Evolutionary conservation across 2,797 vertebrate species (phyloP).

Genomic region (Bradypodion pumilum): DNA sequence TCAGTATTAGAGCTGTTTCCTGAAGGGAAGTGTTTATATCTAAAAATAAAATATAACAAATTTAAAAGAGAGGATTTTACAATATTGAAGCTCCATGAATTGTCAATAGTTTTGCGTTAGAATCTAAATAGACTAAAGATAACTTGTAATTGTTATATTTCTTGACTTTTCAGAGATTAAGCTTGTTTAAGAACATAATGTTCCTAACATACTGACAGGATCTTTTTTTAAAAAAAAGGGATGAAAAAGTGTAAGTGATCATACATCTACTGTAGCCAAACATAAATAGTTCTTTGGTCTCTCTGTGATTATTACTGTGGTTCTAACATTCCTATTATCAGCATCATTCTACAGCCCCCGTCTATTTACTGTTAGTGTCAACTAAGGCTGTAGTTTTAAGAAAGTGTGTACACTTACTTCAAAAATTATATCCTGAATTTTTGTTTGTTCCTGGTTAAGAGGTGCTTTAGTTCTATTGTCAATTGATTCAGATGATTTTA

Average conservation of each 20-base stretch:
- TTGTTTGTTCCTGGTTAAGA: too few species aligned
- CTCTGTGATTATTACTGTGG: conserved; percentile 19
- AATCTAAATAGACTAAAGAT: conserved; percentile 57
- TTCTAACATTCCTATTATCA: neutral
- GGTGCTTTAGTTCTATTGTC: too few species aligned
- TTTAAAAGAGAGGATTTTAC: conserved; percentile 65
- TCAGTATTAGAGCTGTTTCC: conserved; percentile 53
- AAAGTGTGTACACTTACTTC: neutral
- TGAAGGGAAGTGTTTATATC: conserved; percentile 68
- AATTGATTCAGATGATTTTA: too few species aligned
- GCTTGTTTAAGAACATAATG: conserved; percentile 14
- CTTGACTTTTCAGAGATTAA: conserved; percentile 21
- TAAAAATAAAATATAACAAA: conserved; percentile 67
- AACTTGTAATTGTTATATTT: conserved; percentile 48
- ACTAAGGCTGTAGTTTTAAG: conserved; percentile 14
- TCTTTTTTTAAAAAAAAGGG: conserved; percentile 14
- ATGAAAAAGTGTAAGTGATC: conserved; percentile 31
- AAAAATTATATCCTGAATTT: neutral
- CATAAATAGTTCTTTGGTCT: conserved; percentile 23
- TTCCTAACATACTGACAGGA: neutral
- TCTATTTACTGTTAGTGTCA: conserved; percentile 13
- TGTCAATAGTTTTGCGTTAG: conserved; percentile 62
- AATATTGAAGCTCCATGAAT: conserved; percentile 53
- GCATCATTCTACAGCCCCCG: conserved; percentile 12
- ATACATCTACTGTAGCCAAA: conserved; percentile 20